Evolutionary conservation across 2,888 invertebrate species (phyloP).

Genomic region (Herminia tarsipennalis): DNA sequence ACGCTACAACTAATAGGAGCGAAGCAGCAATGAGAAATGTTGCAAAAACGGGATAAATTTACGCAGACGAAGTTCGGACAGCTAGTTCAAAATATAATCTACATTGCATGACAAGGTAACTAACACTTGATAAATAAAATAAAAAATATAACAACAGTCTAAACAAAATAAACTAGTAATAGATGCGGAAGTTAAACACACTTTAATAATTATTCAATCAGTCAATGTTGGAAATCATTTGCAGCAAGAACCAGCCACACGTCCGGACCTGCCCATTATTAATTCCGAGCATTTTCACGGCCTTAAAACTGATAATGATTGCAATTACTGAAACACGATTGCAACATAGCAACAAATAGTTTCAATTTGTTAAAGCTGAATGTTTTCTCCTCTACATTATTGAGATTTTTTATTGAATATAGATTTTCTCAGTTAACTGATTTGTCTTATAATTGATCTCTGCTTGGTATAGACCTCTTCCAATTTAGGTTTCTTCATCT

Average conservation of each 20-base stretch:
- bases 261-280: constrained; percentile 24
- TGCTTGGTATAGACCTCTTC: too few species aligned
- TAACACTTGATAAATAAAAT: background rate
- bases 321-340: constrained; percentile 32
- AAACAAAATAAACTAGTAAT: too few species aligned
- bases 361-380: too few species aligned
- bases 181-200: constrained; percentile 28
- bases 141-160: background rate
- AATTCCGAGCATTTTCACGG: constrained; percentile 39
- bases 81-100: too few species aligned
- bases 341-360: background rate
- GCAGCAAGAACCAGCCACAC: constrained; percentile 36
- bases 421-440: too few species aligned
- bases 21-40: too few species aligned
- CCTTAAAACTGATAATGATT: constrained; percentile 41
- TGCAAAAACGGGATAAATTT: too few species aligned
- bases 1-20: too few species aligned
- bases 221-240: constrained; percentile 15
- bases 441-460: too few species aligned
- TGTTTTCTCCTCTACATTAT: background rate
- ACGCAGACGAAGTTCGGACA: too few species aligned
- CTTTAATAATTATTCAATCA: constrained; percentile 23
- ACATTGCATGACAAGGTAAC: too few species aligned
- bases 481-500: too few species aligned
- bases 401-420: background rate